Evolutionary conservation across 2,888 invertebrate species (phyloP).

Genomic region (Leuctra nigra): DNA sequence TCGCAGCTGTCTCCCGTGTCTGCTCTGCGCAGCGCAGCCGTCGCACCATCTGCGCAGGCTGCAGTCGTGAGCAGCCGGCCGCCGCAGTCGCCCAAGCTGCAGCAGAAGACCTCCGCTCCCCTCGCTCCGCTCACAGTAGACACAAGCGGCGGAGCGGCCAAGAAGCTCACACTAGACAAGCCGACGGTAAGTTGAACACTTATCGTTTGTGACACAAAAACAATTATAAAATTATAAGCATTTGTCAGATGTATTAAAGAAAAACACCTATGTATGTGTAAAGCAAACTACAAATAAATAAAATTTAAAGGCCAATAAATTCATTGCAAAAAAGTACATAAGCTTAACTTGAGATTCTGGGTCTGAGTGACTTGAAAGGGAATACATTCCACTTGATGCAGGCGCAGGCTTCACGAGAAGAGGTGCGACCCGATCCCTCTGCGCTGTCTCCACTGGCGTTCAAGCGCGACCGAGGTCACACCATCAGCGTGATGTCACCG

Average conservation of each 20-base stretch:
- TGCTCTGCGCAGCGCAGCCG: background rate
- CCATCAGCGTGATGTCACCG: slow-evolving; percentile 82
- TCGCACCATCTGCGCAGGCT: background rate
- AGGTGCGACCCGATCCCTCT: slow-evolving; percentile 42
- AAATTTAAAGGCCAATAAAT: too few species aligned
- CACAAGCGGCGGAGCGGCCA: background rate
- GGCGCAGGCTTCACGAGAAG: too few species aligned
- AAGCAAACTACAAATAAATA: too few species aligned
- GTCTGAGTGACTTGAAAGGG: too few species aligned
- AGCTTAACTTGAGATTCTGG: too few species aligned
- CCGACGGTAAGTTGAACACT: background rate
- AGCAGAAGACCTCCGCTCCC: slow-evolving; percentile 7
- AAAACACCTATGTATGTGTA: too few species aligned
- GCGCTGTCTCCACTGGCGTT: slow-evolving; percentile 44
- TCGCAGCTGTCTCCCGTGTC: slow-evolving; percentile 38
- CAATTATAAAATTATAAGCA: too few species aligned
- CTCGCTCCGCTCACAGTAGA: slow-evolving; percentile 21
- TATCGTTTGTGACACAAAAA: background rate
- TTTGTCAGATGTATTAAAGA: too few species aligned
- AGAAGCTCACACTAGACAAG: background rate
- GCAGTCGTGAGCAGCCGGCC: slow-evolving; percentile 45
- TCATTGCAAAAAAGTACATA: too few species aligned
- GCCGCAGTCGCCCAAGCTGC: slow-evolving; percentile 56
- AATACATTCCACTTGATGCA: too few species aligned
- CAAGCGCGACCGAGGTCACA: slow-evolving; percentile 66